Base-by-base conservation (phyloP, 1,140 invertebrate species). In the Archivesica marissinica region DNA sequence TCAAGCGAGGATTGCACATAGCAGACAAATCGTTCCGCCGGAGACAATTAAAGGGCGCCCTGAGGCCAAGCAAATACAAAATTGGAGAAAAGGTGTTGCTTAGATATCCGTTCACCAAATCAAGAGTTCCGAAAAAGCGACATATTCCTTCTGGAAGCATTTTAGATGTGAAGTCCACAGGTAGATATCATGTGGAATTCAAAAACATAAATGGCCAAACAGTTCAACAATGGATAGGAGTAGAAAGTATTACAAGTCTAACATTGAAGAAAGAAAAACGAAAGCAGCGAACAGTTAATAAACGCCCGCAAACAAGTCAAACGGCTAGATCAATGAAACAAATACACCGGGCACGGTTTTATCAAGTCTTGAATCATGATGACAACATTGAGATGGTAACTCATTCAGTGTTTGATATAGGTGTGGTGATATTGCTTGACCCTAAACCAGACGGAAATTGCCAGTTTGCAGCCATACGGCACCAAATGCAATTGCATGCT, bases 391-490 rank as follows among this genome's bases (percentile, higher is more conserved):
- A 72, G 20, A 20, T 44, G 68, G 13, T 72, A 25, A 28, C 30
- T 47, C 39, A 28, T 9, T 38, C 35, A 39, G 39, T 23, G 41
- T 44, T 70, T 70, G 38, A 1, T 47, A 23, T 23, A 47, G 66
- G 47, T 54, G 28, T 44, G 54, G 33, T 17, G n/a, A 25, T 38
- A 20, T 11, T 30, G 64, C 30, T 20, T 25, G 64, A 38, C n/a
- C 30, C 35, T 38, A 23, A 38, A 11, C 64, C 64, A 2, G 47
- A 74, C 33, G 44, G 68, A 0, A 74, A 52, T 52, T 74, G 70
- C 35, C 70, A 74, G 7, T 74, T 74, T 52, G n/a, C 74, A 35
- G 52, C 74, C n/a, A 17, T 77, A 1, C 4, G 25, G 25, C 54
- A 77, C 41, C 74, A 77, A 23, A 7, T 77, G 4, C 11, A 35